A percentile compares a stretch with the other conserved stretches of the same genome.
Conservation (phyloP, 2,113 vertebrate genomes). For the Hemibagrus wyckioides region DNA sequence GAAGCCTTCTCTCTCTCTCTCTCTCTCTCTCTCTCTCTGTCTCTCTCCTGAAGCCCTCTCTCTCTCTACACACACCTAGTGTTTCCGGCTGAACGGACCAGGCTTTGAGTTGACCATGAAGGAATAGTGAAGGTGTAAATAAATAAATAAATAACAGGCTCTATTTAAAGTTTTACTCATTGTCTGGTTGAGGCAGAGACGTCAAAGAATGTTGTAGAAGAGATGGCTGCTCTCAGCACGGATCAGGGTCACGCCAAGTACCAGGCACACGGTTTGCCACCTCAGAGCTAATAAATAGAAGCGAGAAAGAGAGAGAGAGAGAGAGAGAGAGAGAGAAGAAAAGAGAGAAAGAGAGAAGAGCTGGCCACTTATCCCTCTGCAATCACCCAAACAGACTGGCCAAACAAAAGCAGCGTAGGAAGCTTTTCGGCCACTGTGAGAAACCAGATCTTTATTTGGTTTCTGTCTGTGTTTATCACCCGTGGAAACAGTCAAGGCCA, state of each 20-base stretch:
- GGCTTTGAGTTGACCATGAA: not conserved
- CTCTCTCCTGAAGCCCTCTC: not conserved
- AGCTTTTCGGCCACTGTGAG: constrained; percentile 20
- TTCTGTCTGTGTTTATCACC: constrained; percentile 50
- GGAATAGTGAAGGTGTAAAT: not conserved
- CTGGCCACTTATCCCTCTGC: constrained; percentile 21
- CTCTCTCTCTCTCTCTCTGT: not conserved
- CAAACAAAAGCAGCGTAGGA: constrained; percentile 43
- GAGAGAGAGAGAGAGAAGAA: not conserved
- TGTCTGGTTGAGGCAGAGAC: not conserved
- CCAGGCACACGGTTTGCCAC: constrained; percentile 10
- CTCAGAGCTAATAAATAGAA: constrained; percentile 3
- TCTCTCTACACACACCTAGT: no score
- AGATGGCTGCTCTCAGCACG: not conserved
- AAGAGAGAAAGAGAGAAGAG: not conserved
- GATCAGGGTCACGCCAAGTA: constrained; percentile 5
- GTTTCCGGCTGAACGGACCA: no score
- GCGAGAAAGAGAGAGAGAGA: not conserved
- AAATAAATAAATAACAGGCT: not conserved
- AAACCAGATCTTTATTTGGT: constrained; percentile 53
- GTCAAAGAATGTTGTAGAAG: not conserved
- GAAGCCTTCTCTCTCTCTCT: not conserved
- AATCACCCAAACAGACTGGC: constrained; percentile 27
- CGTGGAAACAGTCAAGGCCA: constrained; percentile 37
- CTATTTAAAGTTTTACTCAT: not conserved